phyloP scores from a whole-genome alignment of 2,113 vertebrate genomes.

The Lamprotornis superbus region DNA sequence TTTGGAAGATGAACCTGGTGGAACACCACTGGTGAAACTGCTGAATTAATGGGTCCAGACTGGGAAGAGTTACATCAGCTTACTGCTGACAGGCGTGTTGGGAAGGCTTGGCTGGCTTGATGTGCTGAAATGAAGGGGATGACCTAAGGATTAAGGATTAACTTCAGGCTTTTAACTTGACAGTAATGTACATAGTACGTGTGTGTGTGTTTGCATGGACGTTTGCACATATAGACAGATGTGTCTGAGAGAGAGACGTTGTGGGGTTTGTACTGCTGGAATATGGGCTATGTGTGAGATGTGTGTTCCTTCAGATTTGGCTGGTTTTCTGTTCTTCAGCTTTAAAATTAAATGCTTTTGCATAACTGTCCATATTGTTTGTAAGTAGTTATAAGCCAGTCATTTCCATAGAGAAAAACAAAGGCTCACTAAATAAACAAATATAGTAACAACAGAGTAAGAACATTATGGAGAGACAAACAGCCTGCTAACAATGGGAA shows the following conservation, averaged over 20 bases:
- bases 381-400: neutral
- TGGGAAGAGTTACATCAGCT: neutral
- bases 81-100: neutral
- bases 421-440: neutral
- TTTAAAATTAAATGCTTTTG: neutral
- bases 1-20: neutral
- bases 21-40: neutral
- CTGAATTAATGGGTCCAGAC: neutral
- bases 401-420: conserved; percentile 17
- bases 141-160: conserved; percentile 48
- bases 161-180: conserved; percentile 3
- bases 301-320: conserved; percentile 3
- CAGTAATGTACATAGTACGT: neutral
- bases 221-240: neutral
- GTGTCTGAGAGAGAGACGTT: neutral
- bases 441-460: neutral
- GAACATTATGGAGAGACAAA: neutral
- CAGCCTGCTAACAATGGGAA: neutral
- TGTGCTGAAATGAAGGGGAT: conserved; percentile 33
- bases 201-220: neutral
- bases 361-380: neutral
- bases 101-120: neutral
- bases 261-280: neutral
- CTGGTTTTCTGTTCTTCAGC: neutral
- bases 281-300: neutral